Conservation (phyloP, 2,888 invertebrate genomes). For the Lepidocyrtinus sp. region DNA sequence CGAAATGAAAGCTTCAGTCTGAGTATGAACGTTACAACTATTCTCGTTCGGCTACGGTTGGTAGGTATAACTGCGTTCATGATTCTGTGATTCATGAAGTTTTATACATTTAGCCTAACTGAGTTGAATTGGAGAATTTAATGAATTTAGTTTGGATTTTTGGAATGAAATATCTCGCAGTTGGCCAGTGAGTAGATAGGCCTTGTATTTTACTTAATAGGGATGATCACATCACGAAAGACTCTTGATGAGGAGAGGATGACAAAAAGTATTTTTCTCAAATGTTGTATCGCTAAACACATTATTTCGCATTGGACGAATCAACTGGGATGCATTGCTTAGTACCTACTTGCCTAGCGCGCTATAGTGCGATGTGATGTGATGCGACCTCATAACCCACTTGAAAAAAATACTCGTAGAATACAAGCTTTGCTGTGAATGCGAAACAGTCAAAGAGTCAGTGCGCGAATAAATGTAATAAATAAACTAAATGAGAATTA, state of each 20-base stretch:
- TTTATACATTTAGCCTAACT: neutral
- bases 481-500: neutral
- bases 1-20: constrained; percentile 5
- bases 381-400: constrained; percentile 70
- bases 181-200: neutral
- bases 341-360: constrained; percentile 17
- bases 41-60: neutral
- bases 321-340: neutral
- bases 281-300: neutral
- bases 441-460: neutral
- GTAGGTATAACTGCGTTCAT: neutral
- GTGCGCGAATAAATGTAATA: constrained; percentile 5
- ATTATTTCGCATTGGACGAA: constrained; percentile 6
- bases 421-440: neutral
- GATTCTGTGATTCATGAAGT: neutral
- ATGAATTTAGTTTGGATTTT: neutral
- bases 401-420: constrained; percentile 46
- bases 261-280: neutral
- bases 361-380: too few relatives aligned
- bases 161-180: neutral
- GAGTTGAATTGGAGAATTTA: neutral
- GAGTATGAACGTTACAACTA: constrained; percentile 8
- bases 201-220: neutral
- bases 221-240: neutral
- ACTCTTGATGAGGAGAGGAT: neutral